Evolutionary conservation across 2,888 invertebrate species (phyloP).

Genomic region (Hirudinaria manillensis): DNA sequence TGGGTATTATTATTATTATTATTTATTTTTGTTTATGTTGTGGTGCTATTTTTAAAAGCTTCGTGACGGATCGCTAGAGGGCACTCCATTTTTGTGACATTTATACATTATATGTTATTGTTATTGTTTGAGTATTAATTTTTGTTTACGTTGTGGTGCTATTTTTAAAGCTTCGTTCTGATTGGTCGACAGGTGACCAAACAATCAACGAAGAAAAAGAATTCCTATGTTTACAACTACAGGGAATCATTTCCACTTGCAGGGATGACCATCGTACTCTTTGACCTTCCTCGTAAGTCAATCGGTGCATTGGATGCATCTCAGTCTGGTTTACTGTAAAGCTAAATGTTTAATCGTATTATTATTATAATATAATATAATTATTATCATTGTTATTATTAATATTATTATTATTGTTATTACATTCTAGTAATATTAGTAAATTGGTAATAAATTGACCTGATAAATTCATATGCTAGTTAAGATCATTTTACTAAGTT

Average conservation of each 20-base stretch:
- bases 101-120: background rate
- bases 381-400: slow-evolving; percentile 11
- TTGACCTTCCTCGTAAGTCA: slow-evolving; percentile 62
- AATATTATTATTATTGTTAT: slow-evolving; percentile 2
- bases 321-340: no score
- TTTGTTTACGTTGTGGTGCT: no score
- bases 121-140: background rate
- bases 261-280: slow-evolving; percentile 82
- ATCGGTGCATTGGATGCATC: no score
- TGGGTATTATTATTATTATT: background rate
- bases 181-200: slow-evolving; percentile 65
- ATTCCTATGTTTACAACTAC: slow-evolving; percentile 82
- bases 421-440: no score
- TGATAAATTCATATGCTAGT: no score
- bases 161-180: no score
- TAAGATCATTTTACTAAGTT: no score
- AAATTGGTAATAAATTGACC: no score
- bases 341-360: background rate
- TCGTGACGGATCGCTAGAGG: background rate
- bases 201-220: slow-evolving; percentile 94
- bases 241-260: slow-evolving; percentile 86
- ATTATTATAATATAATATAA: background rate
- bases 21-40: background rate
- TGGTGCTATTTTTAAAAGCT: background rate
- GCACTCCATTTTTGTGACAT: no score